Base-by-base conservation (phyloP, 1,140 invertebrate genomes). In the Rhyzopertha dominica region DNA sequence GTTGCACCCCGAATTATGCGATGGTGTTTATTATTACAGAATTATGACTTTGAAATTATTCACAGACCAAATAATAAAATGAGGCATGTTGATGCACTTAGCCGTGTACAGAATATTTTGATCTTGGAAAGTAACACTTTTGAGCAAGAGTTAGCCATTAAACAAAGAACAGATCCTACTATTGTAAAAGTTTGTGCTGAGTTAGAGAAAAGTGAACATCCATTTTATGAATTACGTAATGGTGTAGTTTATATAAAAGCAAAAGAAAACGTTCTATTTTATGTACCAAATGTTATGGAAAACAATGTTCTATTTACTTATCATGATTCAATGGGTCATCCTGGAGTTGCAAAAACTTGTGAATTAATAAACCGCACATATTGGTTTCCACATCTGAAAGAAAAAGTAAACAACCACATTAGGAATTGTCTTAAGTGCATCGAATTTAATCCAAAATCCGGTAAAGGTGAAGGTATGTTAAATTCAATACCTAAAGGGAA, bases 61-160 rank as follows among this genome's bases (percentile, higher is more conserved):
- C 48, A 61, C 28, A 19, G 61, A 23, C n/a, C 35, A 13, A 47
- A 54, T 19, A 31, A 38, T 5, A 32, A 45, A 31, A 57, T 62
- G 58, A 40, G 14, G 22, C 63, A 66, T 40, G 61, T 59, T 3
- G 60, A 66, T 40, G 54, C 53, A 0, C 41, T 66, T 7, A 67
- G 62, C 39, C 28, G 59, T 31, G 10, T n/a, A n/a, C 36, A 39
- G 10, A 31, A 43, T 4, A n/a, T 40, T n/a, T n/a, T 46, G 10
- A 13, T 46, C 1, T n/a, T 49, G 29, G 34, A 38, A 31, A 35
- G 38, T n/a, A 49, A 30, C 32, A 37, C 41, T 1, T 45, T 49
- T 31, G 47, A 49, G 17, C 3, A 31, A 28, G 28, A 38, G 9
- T 30, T 49, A 14, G 16, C 16, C 7, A 7, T 47, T 9, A 40